A percentile compares a stretch with the other conserved stretches of the same genome.
Evolutionary conservation across 2,888 invertebrate genomes (phyloP).

Genomic region (Amiota communis): DNA sequence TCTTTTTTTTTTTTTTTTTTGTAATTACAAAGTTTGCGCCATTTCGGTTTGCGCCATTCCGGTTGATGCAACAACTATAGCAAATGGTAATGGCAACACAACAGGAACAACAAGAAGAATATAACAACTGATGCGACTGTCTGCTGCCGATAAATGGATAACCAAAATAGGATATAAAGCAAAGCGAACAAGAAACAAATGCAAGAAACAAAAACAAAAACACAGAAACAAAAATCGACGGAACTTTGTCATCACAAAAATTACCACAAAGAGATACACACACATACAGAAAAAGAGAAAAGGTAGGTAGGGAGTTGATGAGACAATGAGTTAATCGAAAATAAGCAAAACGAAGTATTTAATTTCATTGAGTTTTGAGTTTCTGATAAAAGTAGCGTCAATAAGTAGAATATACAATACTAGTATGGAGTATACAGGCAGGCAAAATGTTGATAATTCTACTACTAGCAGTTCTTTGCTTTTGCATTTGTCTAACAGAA

Average conservation of each 20-base stretch:
- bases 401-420: too few relatives aligned
- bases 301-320: too few relatives aligned
- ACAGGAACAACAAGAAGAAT: too few relatives aligned
- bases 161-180: conserved; percentile 48
- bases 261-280: neutral
- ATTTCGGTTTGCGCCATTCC: neutral
- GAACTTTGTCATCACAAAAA: conserved; percentile 22
- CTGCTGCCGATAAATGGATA: conserved; percentile 61
- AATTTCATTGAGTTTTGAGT: neutral
- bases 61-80: too few relatives aligned
- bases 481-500: neutral
- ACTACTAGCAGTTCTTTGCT: conserved; percentile 30
- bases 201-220: conserved; percentile 39
- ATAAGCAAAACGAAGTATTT: too few relatives aligned
- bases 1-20: conserved; percentile 14
- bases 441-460: neutral
- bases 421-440: neutral
- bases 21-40: conserved; percentile 61
- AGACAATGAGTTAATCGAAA: too few relatives aligned
- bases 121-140: neutral
- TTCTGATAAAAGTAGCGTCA: neutral
- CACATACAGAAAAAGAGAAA: too few relatives aligned
- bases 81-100: too few relatives aligned
- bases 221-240: conserved; percentile 4
- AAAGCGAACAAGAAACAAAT: conserved; percentile 30